Percentiles rank a stretch among this genome's conserved stretches.
Conservation (phyloP, 2,113 vertebrate genomes). For the Cervus canadensis region DNA sequence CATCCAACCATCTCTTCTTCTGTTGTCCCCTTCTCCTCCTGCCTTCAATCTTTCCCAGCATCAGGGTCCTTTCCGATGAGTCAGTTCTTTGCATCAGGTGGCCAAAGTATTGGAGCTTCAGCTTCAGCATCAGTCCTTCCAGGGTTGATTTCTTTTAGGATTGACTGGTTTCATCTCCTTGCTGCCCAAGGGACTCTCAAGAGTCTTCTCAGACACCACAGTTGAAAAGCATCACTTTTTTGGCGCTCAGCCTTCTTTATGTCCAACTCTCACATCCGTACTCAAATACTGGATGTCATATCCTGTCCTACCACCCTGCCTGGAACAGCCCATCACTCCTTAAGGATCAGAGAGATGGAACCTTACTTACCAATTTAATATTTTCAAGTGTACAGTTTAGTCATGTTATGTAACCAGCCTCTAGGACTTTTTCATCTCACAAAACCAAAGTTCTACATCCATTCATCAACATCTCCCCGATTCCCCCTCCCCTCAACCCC, state of each 20-base stretch:
- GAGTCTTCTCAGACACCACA: background rate
- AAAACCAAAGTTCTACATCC: background rate
- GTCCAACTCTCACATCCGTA: background rate
- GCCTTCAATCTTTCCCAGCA: background rate
- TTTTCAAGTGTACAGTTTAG: background rate
- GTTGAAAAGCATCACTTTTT: background rate
- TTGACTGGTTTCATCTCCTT: background rate
- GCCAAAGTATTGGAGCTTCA: background rate
- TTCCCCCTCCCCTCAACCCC: background rate
- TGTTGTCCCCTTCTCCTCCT: background rate
- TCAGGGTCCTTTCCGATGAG: background rate
- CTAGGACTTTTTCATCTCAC: background rate
- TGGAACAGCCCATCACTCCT: background rate
- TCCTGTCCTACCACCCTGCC: background rate
- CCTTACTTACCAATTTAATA: background rate
- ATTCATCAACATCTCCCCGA: background rate
- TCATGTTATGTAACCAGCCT: background rate
- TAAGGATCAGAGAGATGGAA: constrained; percentile 22
- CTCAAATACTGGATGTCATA: background rate
- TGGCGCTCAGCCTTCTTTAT: background rate
- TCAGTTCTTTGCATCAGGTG: background rate
- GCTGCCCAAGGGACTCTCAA: background rate
- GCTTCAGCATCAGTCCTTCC: background rate
- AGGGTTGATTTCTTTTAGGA: background rate
- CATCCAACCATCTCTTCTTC: background rate